These are phyloP conservation scores for Calycopis cecrops DNA, from an alignment of 1,140 invertebrate species.

Conservation along the genomic window DNA sequence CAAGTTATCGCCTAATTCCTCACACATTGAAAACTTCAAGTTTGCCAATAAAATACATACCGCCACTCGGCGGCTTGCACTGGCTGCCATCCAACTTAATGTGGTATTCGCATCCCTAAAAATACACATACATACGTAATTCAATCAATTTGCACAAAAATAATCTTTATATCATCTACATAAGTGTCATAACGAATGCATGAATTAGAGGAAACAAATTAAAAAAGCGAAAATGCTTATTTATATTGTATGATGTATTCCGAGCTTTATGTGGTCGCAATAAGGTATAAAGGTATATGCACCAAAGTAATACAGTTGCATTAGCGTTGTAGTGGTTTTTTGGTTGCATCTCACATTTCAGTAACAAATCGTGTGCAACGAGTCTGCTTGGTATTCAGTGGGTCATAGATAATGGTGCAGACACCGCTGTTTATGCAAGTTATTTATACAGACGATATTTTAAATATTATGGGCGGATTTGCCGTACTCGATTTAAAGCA, in stretches of 20 bases:
- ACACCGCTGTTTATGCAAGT: not conserved
- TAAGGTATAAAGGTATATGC: not conserved
- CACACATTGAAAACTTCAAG: slow-evolving; percentile 15
- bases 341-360: slow-evolving; percentile 24
- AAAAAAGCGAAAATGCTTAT: slow-evolving; percentile 1
- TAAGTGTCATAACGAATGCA: slow-evolving; percentile 4
- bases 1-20: slow-evolving; percentile 15
- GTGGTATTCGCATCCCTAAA: slow-evolving; percentile 6
- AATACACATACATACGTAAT: not conserved
- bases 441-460: no score
- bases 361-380: slow-evolving; percentile 28
- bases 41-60: slow-evolving; percentile 11
- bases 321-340: slow-evolving; percentile 23
- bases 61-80: no score
- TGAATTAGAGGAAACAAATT: not conserved
- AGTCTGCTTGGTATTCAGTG: slow-evolving; percentile 24
- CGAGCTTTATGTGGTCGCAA: not conserved
- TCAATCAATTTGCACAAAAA: slow-evolving; percentile 12
- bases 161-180: slow-evolving; percentile 8
- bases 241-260: not conserved
- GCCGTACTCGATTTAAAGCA: no score
- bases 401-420: slow-evolving; percentile 1
- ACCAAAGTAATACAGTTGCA: slow-evolving; percentile 13
- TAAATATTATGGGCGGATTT: no score
- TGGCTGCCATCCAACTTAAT: no score